A percentile compares a stretch with the other conserved stretches of the same genome.
Evolutionary conservation across 2,113 vertebrate species (phyloP).

Genomic region (Oenanthe oenanthe): DNA sequence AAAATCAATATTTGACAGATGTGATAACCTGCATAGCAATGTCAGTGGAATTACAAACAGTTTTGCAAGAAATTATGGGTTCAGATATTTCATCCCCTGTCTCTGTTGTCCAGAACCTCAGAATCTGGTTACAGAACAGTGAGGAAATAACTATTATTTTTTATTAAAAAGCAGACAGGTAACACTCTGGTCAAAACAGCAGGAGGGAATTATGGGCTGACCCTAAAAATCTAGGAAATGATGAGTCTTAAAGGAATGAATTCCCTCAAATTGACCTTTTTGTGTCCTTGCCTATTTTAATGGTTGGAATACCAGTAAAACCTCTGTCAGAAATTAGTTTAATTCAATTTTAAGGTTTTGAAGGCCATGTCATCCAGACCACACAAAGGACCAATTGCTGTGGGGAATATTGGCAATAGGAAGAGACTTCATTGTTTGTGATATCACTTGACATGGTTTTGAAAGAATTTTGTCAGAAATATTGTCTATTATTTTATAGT

Average conservation of each 20-base stretch:
- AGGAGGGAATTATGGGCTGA: not conserved
- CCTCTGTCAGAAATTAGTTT: not conserved
- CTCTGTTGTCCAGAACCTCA: not conserved
- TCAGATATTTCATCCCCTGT: not conserved
- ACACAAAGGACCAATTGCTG: not conserved
- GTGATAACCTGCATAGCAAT: not conserved
- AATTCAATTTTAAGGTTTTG: not conserved
- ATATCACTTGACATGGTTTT: not conserved
- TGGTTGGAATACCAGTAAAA: not conserved
- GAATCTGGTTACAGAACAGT: not conserved
- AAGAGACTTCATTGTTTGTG: not conserved
- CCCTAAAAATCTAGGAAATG: not conserved
- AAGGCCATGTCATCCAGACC: not conserved
- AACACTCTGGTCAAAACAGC: not conserved
- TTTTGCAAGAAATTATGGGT: not conserved
- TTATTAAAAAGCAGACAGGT: not conserved
- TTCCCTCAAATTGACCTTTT: not conserved
- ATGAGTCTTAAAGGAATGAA: not conserved
- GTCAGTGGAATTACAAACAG: not conserved
- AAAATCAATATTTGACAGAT: not conserved
- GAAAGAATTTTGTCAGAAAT: not conserved
- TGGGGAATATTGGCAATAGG: accelerated
- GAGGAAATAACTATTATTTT: not conserved
- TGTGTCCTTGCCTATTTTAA: not conserved
- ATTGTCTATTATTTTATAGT: not conserved